These are phyloP conservation scores for Orius laevigatus DNA, from an alignment of 1,140 invertebrate species.

Conservation along the genomic window DNA sequence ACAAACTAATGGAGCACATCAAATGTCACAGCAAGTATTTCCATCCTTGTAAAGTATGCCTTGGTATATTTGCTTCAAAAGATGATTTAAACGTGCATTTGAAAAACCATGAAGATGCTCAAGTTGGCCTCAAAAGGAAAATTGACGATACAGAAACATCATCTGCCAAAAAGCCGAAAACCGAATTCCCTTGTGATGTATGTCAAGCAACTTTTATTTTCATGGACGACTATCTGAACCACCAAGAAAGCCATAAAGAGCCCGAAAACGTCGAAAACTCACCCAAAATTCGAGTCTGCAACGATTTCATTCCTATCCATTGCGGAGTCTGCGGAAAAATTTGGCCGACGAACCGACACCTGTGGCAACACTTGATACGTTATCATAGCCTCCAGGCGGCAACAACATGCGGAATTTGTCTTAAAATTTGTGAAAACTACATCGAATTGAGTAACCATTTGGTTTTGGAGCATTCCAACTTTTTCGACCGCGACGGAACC, in stretches of 20 bases:
- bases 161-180: slow-evolving; percentile 9
- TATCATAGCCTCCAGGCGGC: slow-evolving; percentile 38
- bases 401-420: slow-evolving; percentile 40
- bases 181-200: slow-evolving; percentile 6
- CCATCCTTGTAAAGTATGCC: slow-evolving; percentile 38
- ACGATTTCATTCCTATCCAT: slow-evolving; percentile 15
- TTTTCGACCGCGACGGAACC: slow-evolving; percentile 35
- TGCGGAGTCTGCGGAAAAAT: slow-evolving; percentile 42
- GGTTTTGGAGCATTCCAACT: slow-evolving; percentile 29
- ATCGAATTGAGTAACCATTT: slow-evolving; percentile 34
- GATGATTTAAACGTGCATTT: slow-evolving; percentile 26
- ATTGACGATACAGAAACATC: slow-evolving; percentile 5
- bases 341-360: slow-evolving; percentile 41
- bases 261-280: not conserved
- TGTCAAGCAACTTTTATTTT: slow-evolving; percentile 9
- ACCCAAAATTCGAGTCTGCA: slow-evolving; percentile 18
- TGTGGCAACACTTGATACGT: slow-evolving; percentile 44
- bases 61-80: slow-evolving; percentile 36
- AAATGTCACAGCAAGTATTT: slow-evolving; percentile 41
- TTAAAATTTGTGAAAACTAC: slow-evolving; percentile 36
- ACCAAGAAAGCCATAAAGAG: no score
- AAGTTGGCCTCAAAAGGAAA: slow-evolving; percentile 5
- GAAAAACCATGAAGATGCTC: slow-evolving; percentile 18
- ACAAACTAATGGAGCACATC: slow-evolving; percentile 42
- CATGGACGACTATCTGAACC: not conserved